Evolutionary conservation across 1,140 invertebrate species (phyloP).

Genomic region (Episyrphus balteatus): DNA sequence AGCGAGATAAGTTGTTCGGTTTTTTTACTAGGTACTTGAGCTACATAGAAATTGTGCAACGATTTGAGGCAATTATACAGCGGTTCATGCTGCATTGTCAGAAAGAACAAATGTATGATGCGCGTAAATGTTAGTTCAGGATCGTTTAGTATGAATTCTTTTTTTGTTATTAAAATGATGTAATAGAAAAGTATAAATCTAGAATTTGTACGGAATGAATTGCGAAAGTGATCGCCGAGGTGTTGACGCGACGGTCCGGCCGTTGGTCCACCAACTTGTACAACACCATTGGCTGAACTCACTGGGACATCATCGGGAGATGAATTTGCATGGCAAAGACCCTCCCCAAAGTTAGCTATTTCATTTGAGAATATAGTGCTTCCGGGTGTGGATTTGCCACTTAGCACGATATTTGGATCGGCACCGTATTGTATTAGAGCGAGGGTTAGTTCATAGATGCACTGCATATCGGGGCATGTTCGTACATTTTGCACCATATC

Average conservation of each 20-base stretch:
- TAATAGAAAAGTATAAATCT: slow-evolving; percentile 57
- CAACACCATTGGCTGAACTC: slow-evolving; percentile 1
- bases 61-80: slow-evolving; percentile 51
- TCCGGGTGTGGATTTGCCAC: slow-evolving; percentile 36
- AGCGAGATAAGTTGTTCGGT: slow-evolving; percentile 48
- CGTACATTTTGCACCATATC: slow-evolving; percentile 61
- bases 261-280: not conserved
- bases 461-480: slow-evolving; percentile 49
- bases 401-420: slow-evolving; percentile 49
- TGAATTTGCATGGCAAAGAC: slow-evolving; percentile 8
- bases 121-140: slow-evolving; percentile 49
- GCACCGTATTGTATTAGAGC: slow-evolving; percentile 56
- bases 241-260: slow-evolving; percentile 1
- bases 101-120: slow-evolving; percentile 54
- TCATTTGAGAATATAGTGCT: slow-evolving; percentile 34
- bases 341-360: slow-evolving; percentile 28
- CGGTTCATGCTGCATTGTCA: slow-evolving; percentile 54
- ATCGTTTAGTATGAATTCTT: slow-evolving; percentile 56
- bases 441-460: slow-evolving; percentile 55
- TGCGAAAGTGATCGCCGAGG: slow-evolving; percentile 37
- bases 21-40: slow-evolving; percentile 51
- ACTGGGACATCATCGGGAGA: slow-evolving; percentile 4
- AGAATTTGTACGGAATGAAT: slow-evolving; percentile 48
- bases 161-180: slow-evolving; percentile 53
- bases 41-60: slow-evolving; percentile 52